Base-by-base conservation (phyloP, 53 echinoderm and acorn worm species). In the Apostichopus leukothele region DNA sequence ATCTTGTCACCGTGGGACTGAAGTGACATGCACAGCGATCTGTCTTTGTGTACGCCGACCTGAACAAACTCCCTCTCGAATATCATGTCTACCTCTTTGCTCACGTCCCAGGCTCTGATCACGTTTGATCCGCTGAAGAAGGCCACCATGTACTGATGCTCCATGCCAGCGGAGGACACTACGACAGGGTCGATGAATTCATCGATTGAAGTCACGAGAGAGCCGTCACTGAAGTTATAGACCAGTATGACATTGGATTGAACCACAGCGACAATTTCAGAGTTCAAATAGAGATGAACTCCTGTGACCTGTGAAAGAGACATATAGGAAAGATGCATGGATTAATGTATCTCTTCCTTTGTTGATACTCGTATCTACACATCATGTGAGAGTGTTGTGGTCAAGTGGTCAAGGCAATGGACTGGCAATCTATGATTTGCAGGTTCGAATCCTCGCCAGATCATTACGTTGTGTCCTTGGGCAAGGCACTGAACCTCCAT, bases 81-180 rank as follows among this genome's bases (percentile, higher is more conserved):
- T 67, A 92, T 80, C 84, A 94, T 54, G 16, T 67, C 52, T 12
- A 57, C 76, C 27, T 57, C 88, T 8, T 87, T 74, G 2, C 76
- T 86, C 1, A 97, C 75, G 60, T 95, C 91, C 97, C 97, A 97
- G 5, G 95, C 91, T 22, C 97, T 86, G 94, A 97, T 93, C 22
- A 94, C 94, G 78, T 94, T 97, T 27, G 91, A 90, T 19, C 97
- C 97, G 16, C 91, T 91, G 92, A 93, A 97, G 88, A 97, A 93
- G 4, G 97, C 97, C 25, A 95, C 95, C 39, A 97, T 73, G 61
- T 90, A 91, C 25, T 97, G 86, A 61, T 91, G 86, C 18, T 94
- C 76, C 0, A 80, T 90, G 10, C 95, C 93, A 16, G 97, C 95
- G 5, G 94, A 78, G 0, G 94, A 92, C 39, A 97, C 91, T 26